Evolutionary conservation across 2,888 invertebrate species (phyloP).

Genomic region (Apoda limacodes): DNA sequence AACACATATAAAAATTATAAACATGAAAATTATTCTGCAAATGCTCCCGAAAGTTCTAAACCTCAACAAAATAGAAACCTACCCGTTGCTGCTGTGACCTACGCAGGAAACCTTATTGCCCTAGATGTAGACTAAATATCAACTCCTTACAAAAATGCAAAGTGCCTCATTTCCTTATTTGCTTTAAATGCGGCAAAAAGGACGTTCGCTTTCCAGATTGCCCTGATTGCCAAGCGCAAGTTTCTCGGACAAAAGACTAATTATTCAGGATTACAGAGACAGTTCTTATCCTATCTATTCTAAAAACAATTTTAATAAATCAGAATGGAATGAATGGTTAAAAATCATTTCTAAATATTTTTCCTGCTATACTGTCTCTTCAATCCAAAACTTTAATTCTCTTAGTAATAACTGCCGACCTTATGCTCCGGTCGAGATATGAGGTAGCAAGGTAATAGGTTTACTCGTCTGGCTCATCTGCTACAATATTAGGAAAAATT

Average conservation of each 20-base stretch:
- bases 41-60: too few relatives aligned
- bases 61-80: neutral
- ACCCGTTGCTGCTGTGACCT: neutral
- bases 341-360: constrained; percentile 10
- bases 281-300: too few relatives aligned
- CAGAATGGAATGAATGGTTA: constrained; percentile 17
- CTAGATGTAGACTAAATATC: constrained; percentile 1
- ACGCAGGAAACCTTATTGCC: neutral
- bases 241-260: constrained; percentile 11
- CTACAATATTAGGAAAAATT: constrained; percentile 17
- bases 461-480: constrained; percentile 17
- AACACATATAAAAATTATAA: too few relatives aligned
- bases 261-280: constrained; percentile 4
- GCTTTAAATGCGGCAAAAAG: constrained; percentile 10
- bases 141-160: constrained; percentile 8
- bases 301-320: neutral
- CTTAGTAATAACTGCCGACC: constrained; percentile 9
- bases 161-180: constrained; percentile 3
- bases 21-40: too few relatives aligned
- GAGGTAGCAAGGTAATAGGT: constrained; percentile 4
- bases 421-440: constrained; percentile 11
- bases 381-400: constrained; percentile 9
- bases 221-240: constrained; percentile 2
- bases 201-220: constrained; percentile 7
- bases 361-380: constrained; percentile 4